Evolutionary conservation across 1,140 invertebrate species (phyloP).

Genomic region (Nasonia vitripennis): DNA sequence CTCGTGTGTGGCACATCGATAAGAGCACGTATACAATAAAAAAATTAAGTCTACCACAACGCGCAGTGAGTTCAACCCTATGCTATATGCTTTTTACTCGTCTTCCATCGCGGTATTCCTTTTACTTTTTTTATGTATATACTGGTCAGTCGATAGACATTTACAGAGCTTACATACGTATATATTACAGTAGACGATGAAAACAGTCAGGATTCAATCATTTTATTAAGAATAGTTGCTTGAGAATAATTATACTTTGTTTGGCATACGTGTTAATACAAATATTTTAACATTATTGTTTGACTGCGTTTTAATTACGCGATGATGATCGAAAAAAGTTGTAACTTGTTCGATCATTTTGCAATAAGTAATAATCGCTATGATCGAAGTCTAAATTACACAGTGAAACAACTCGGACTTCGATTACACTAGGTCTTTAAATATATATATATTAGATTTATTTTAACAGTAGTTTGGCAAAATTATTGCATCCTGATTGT

Average conservation of each 20-base stretch:
- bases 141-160: constrained; percentile 51
- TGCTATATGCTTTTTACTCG: background rate
- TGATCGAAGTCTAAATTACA: too few species aligned
- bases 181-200: constrained; percentile 27
- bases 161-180: constrained; percentile 40
- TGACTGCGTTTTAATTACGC: background rate
- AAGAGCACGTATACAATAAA: constrained; percentile 54
- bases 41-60: constrained; percentile 52
- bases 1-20: constrained; percentile 52
- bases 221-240: background rate
- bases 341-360: too few species aligned
- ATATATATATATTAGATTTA: background rate
- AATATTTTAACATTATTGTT: background rate
- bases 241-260: background rate
- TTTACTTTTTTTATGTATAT: constrained; percentile 36
- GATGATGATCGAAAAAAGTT: background rate
- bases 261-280: background rate
- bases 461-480: background rate
- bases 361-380: too few species aligned
- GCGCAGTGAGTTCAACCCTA: constrained; percentile 29
- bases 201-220: constrained; percentile 32
- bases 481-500: constrained; percentile 27
- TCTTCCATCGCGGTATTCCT: background rate
- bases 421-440: too few species aligned
- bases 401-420: too few species aligned